Conservation (phyloP, 2,113 vertebrate genomes). For the Megaceryle maxima region DNA sequence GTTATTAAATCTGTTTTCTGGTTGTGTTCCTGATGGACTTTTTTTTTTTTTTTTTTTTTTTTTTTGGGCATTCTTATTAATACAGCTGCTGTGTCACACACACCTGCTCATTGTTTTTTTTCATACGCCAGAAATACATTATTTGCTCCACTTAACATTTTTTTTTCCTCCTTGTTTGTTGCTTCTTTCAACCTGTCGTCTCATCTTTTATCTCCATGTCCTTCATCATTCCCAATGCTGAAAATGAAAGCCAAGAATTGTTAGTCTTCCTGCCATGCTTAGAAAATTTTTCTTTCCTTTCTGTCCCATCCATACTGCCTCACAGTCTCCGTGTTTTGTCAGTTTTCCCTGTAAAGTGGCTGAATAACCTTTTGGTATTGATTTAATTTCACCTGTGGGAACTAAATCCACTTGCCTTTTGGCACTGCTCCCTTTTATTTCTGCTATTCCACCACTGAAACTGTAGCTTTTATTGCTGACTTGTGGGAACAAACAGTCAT, state of each 20-base stretch:
- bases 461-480: neutral
- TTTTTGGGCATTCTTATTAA: neutral
- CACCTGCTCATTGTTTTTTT: neutral
- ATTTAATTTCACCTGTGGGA: neutral
- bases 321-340: neutral
- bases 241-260: neutral
- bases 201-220: neutral
- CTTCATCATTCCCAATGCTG: neutral
- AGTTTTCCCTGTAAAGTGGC: neutral
- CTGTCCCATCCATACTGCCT: neutral
- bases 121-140: neutral
- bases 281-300: neutral
- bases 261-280: neutral
- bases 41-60: no score
- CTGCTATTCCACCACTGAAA: neutral
- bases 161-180: neutral
- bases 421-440: neutral
- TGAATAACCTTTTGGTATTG: conserved; percentile 5
- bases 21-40: no score
- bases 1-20: no score
- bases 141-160: neutral
- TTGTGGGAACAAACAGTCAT: neutral
- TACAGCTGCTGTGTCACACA: neutral
- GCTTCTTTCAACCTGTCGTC: neutral
- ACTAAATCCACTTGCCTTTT: conserved; percentile 23